Evolutionary conservation across 2,888 invertebrate species (phyloP).

Genomic region (Clusia tigrina): DNA sequence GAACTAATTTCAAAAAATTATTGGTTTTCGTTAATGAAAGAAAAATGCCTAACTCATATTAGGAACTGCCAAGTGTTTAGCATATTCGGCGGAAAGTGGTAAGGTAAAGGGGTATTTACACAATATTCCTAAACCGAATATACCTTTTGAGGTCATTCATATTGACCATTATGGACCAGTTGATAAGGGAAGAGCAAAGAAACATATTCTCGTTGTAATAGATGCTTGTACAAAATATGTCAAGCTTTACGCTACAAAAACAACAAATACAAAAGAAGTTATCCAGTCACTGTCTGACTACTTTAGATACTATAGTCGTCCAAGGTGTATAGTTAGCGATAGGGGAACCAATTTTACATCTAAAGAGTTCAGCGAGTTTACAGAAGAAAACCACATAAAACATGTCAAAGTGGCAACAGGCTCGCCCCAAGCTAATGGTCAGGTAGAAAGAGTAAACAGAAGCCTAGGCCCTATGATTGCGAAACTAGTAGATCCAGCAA

Average conservation of each 20-base stretch:
- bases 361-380: slow-evolving; percentile 4
- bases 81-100: neutral
- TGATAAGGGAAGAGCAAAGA: neutral
- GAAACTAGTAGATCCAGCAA: neutral
- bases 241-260: slow-evolving; percentile 7
- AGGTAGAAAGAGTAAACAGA: slow-evolving; percentile 18
- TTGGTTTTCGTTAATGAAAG: slow-evolving; percentile 30
- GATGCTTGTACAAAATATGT: slow-evolving; percentile 19
- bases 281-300: neutral
- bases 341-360: slow-evolving; percentile 20
- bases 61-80: slow-evolving; percentile 1
- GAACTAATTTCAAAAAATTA: slow-evolving; percentile 11
- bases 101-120: neutral
- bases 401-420: slow-evolving; percentile 14
- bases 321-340: slow-evolving; percentile 8
- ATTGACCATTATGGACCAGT: slow-evolving; percentile 19
- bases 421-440: slow-evolving; percentile 16
- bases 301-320: slow-evolving; percentile 2
- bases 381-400: neutral
- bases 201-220: slow-evolving; percentile 16
- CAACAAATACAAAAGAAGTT: slow-evolving; percentile 11
- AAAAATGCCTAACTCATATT: slow-evolving; percentile 16
- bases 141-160: slow-evolving; percentile 17
- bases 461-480: neutral
- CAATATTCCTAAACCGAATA: slow-evolving; percentile 9